Evolutionary conservation across 1,140 invertebrate species (phyloP), one percentile per base, ranked within the genome.

Genomic region (Andricus grossulariae): DNA sequence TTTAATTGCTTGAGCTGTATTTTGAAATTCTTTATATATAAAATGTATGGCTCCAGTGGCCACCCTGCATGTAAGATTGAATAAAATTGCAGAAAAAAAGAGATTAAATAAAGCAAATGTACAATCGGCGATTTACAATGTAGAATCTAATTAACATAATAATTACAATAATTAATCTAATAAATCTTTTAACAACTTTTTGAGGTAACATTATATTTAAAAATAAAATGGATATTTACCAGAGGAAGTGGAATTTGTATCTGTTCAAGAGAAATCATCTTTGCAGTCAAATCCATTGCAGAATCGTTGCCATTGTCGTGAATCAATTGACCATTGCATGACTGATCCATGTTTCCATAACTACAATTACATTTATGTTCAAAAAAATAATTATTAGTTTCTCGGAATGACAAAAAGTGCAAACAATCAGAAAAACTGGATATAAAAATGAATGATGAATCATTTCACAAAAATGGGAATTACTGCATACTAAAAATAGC

Each of bases 381-480:
- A 3, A 25, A 12, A 57, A 19, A 32, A 32, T n/a, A n/a, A n/a
- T n/a, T n/a, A 25, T 32, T 54, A 16, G 8, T 12, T 55, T 55
- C 19, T 55, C 19, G 52, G 16, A 19, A 55, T 32, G 4, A 32
- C 25, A 18, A 16, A 55, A 55, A 19, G 10, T 55, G n/a, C 11
- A n/a, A n/a, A n/a, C n/a, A 16, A n/a, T 55, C n/a, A 39, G 16
- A 39, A 13, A 66, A 32, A 16, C 25, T 15, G 21, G 39, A 25
- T 32, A 66, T 7, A 16, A 16, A 39, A 66, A 39, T n/a, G 32
- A n/a, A 16, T 16, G 60, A 66, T 66, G 60, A 66, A 39, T 66
- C 60, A 66, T 66, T 66, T 10, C 21, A 16, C 25, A 66, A 66
- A 66, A 66, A 66, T 66, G 60, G 60, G 10, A 66, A 66, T 39